These are phyloP conservation scores for Eristalinus aeneus DNA, from an alignment of 2,888 invertebrate genomes.

Conservation along the genomic window DNA sequence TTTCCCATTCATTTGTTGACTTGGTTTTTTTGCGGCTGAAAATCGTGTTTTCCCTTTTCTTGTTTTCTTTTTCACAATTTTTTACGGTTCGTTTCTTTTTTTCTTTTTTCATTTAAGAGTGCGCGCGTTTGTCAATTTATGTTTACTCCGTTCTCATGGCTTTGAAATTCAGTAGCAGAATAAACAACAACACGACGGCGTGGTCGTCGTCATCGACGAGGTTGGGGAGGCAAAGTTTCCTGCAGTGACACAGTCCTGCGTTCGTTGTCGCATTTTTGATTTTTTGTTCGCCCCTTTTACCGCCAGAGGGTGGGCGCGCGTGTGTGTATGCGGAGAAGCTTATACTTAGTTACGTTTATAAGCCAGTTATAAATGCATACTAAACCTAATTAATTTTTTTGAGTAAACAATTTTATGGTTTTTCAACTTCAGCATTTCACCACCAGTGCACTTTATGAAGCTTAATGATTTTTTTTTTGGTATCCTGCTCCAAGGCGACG, in stretches of 20 bases:
- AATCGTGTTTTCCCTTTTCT: not conserved
- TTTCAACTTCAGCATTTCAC: conserved; percentile 25
- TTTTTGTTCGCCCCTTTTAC: not conserved
- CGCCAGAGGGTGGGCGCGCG: not conserved
- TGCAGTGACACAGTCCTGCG: conserved; percentile 12
- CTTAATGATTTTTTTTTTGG: conserved; percentile 14
- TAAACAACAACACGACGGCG: conserved; percentile 13
- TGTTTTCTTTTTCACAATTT: not conserved
- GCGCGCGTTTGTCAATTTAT: conserved; percentile 47
- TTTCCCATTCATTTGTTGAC: conserved; percentile 35
- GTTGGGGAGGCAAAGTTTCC: conserved; percentile 12
- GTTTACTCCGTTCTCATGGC: conserved; percentile 25
- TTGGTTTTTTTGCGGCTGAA: not conserved
- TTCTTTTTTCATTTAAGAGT: conserved; percentile 4
- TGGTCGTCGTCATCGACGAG: not conserved
- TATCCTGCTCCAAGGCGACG: too few relatives aligned
- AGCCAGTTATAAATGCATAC: conserved; percentile 30
- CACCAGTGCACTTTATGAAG: conserved; percentile 10
- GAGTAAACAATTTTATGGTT: conserved; percentile 53
- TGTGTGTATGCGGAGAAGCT: not conserved
- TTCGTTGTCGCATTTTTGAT: not conserved
- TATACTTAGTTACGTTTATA: conserved; percentile 26
- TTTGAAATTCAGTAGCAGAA: conserved; percentile 44
- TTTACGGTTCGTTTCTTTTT: not conserved
- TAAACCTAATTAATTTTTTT: conserved; percentile 60